Conservation (phyloP, 2,888 invertebrate genomes). For the Pseudanteris insignis region DNA sequence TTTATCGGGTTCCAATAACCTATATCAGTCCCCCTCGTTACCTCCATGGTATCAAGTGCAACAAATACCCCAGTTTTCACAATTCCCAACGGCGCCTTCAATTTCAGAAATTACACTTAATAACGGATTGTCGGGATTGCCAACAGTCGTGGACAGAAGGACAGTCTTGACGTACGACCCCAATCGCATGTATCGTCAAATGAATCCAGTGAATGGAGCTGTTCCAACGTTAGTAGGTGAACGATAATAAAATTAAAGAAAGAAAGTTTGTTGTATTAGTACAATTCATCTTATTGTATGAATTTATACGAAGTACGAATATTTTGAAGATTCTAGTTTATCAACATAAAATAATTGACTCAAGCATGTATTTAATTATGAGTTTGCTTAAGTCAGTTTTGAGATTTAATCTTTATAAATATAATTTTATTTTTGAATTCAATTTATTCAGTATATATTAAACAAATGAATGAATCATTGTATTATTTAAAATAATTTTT, state of each 20-base stretch:
- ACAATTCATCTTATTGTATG: neutral
- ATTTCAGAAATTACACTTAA: slow-evolving; percentile 26
- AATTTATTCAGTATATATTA: no score
- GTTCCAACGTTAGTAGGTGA: slow-evolving; percentile 51
- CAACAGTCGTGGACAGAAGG: slow-evolving; percentile 32
- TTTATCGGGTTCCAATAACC: slow-evolving; percentile 19
- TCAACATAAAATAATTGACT: neutral
- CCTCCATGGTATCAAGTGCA: slow-evolving; percentile 24
- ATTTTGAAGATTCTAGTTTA: neutral
- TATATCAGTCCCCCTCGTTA: slow-evolving; percentile 2
- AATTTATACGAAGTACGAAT: neutral
- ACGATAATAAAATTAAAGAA: slow-evolving; percentile 40
- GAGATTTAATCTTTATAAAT: no score
- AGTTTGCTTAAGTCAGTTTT: no score
- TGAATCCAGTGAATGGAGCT: slow-evolving; percentile 23
- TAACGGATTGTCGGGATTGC: slow-evolving; percentile 26
- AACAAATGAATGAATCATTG: no score
- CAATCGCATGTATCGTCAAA: slow-evolving; percentile 32
- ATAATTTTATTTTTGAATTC: no score
- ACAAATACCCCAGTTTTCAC: slow-evolving; percentile 40
- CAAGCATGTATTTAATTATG: neutral
- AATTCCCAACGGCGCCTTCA: slow-evolving; percentile 24
- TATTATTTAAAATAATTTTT: no score
- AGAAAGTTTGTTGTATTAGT: neutral
- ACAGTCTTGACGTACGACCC: slow-evolving; percentile 32